Evolutionary conservation across 2,113 vertebrate species (phyloP), one percentile per base, ranked within the genome.

Genomic region (Nycticebus coucang): DNA sequence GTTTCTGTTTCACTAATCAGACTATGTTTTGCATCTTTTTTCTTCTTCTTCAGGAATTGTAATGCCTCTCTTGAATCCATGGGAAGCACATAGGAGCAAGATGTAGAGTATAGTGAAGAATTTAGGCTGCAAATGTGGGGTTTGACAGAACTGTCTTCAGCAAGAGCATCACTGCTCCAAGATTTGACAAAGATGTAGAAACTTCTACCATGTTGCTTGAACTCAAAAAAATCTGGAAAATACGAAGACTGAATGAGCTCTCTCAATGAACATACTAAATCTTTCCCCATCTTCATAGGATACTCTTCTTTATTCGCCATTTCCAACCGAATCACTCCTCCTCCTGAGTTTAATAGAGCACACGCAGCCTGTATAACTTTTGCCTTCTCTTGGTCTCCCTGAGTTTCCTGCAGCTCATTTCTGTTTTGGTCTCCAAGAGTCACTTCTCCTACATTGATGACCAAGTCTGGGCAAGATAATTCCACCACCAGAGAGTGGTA

Each of bases 181-280:
- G 89, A 97, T 50, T 97, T 97, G 62, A 97, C 95, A 91, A 96
- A 97, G 91, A 96, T 94, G 89, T 81, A 72, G 79, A 55, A 92
- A 37, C 0, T 2, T 2, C 2, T 53, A 5, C 45, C 35, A 21
- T 71, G 13, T 93, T 95, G 95, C 2, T 30, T 19, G 8, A 6
- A 55, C 35, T 94, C 45, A n/a, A 95, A 94, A 72, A 97, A 97
- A 87, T 14, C 2, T 7, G 88, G 64, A 2, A 85, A 87, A 64
- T 96, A 2, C 37, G 5, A 35, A 85, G 74, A 77, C 0, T 17
- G 30, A 88, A 91, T 93, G 59, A 97, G 88, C 0, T 19, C 50
- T 81, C 92, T 93, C 81, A 96, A 72, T 55, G 59, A 37, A 0
- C 50, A 0, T 77, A 95, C 95, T 45, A 97, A 95, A 37, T 97